phyloP scores from a whole-genome alignment of 2,888 invertebrate genomes.

The Bombyx huttoni region DNA sequence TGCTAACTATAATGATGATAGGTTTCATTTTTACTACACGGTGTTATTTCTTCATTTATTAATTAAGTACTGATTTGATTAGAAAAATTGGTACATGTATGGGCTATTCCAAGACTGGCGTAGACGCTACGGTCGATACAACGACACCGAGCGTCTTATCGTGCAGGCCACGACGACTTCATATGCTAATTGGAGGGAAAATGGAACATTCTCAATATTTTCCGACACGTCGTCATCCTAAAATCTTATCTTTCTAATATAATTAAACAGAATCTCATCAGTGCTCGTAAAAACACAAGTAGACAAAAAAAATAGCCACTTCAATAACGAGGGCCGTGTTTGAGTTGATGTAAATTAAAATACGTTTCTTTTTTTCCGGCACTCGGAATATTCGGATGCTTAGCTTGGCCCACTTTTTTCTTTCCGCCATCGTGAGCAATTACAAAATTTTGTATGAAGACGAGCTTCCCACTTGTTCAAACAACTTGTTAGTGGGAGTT shows the following conservation, averaged over 20 bases:
- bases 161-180: no score
- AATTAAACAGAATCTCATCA: neutral
- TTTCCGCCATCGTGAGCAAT: slow-evolving; percentile 28
- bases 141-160: no score
- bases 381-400: slow-evolving; percentile 16
- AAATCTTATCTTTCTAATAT: neutral
- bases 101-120: no score
- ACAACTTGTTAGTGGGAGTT: slow-evolving; percentile 26
- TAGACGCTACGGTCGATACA: no score
- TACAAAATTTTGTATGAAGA: slow-evolving; percentile 32
- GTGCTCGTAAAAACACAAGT: neutral
- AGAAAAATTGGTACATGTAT: no score
- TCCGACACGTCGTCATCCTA: neutral
- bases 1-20: no score
- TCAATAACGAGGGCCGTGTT: slow-evolving; percentile 12
- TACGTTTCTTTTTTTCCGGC: slow-evolving; percentile 11
- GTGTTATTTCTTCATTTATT: no score
- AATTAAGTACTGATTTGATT: no score
- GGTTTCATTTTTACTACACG: no score
- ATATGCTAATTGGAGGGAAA: neutral
- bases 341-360: slow-evolving; percentile 14
- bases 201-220: neutral
- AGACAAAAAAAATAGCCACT: neutral
- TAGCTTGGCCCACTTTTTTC: slow-evolving; percentile 23
- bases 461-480: slow-evolving; percentile 24